These are phyloP conservation scores for Scleropages formosus DNA, from an alignment of 2,797 vertebrate species.

Conservation along the genomic window DNA sequence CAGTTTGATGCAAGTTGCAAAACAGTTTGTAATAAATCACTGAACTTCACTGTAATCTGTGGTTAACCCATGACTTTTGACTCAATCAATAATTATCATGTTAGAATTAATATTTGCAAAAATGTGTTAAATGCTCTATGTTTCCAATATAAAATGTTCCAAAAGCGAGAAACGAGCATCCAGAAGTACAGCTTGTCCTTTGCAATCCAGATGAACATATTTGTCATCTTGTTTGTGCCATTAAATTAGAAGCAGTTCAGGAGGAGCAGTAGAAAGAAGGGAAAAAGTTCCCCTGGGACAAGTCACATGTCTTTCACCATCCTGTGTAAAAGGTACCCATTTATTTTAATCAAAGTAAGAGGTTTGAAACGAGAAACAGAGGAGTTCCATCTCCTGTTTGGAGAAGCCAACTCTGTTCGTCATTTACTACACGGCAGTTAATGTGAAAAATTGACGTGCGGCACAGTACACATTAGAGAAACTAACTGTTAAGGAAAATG, in stretches of 20 bases:
- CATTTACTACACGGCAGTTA: too few relatives aligned
- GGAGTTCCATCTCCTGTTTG: too few relatives aligned
- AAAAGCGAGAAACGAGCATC: too few relatives aligned
- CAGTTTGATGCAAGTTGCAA: not conserved
- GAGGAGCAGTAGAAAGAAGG: not conserved
- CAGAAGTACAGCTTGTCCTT: not conserved
- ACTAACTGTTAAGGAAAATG: too few relatives aligned
- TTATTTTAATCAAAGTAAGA: too few relatives aligned
- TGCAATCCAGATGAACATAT: not conserved
- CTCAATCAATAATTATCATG: not conserved
- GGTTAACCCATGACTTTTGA: not conserved
- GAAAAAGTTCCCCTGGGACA: not conserved
- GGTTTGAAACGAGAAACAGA: too few relatives aligned
- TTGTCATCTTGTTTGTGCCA: not conserved
- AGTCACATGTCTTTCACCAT: too few relatives aligned
- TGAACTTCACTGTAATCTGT: not conserved
- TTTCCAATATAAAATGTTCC: not conserved
- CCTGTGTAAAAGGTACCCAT: too few relatives aligned
- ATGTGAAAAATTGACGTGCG: too few relatives aligned
- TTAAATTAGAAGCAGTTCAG: not conserved
- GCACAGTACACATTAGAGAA: too few relatives aligned
- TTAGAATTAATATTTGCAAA: not conserved
- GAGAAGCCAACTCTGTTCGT: too few relatives aligned
- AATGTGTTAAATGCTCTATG: not conserved
- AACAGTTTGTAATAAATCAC: not conserved